Percentiles rank a stretch among this genome's conserved stretches.
Conservation (phyloP, 2,797 vertebrate genomes). For the Eidolon dupreanum region DNA sequence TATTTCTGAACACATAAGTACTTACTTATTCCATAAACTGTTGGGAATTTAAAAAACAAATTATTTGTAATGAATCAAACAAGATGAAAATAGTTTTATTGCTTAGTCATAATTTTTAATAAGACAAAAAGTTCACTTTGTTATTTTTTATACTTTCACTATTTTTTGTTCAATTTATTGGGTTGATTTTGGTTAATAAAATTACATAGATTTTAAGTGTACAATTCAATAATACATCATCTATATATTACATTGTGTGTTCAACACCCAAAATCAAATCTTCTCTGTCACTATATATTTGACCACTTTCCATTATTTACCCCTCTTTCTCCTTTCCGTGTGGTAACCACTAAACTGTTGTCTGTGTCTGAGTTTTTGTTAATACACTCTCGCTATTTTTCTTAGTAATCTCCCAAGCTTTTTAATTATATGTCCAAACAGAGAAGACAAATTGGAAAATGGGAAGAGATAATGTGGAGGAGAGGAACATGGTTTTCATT, state of each 20-base stretch:
- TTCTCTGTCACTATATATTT: too few species aligned
- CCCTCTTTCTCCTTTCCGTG: too few species aligned
- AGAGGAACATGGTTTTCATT: not conserved
- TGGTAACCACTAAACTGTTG: too few species aligned
- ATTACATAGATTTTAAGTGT: too few species aligned
- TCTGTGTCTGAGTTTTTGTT: not conserved
- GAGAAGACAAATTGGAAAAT: not conserved
- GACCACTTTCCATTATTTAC: too few species aligned
- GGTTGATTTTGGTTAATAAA: too few species aligned
- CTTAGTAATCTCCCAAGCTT: not conserved
- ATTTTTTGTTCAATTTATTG: too few species aligned
- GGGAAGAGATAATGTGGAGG: not conserved
- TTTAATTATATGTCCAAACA: not conserved
- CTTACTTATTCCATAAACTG: not conserved
- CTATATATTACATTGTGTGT: too few species aligned
- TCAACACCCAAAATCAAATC: too few species aligned
- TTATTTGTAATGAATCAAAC: not conserved
- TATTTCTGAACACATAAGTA: not conserved
- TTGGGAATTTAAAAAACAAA: not conserved
- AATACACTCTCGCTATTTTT: not conserved
- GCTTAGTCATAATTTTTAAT: slow-evolving; percentile 26
- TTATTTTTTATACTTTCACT: not conserved
- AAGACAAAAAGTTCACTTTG: not conserved
- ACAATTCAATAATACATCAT: too few species aligned
- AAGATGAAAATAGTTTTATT: not conserved